Base-by-base conservation (phyloP, 2,797 vertebrate species). In the Etheostoma perlongum region DNA sequence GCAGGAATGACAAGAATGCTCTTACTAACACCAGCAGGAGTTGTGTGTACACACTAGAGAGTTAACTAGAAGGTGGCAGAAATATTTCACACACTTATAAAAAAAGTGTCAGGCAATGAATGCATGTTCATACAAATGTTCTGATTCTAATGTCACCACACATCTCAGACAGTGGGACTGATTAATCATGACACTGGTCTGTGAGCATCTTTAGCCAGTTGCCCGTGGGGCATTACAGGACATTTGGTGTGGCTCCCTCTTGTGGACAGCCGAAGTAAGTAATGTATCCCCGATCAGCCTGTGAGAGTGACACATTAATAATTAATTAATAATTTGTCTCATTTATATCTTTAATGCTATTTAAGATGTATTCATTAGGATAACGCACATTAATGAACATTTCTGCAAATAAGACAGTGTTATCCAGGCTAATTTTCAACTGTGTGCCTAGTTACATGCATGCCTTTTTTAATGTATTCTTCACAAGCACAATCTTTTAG, bases 61-160 rank as follows among this genome's bases (percentile, higher is more conserved):
- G 33, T 16, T 62, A 27, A 47, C 67, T 55, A 25, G 25, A 2
- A 75, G 15, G 51, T 75, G 79, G 36, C 21, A 60, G 16, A 79
- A 77, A 82, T 74, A 63, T 33, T 82, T 82, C 25, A 46, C 53
- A 71, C 42, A 19, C 11, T 30, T 30, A 3, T 30, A 74, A 74
- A 76, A 75, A 66, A 12, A 62, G 46, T 65, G 42, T 59, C 23
- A 19, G 15, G 14, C 54, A 33, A 33, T 27, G 3, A 67, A 64
- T 69, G 13, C 14, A 76, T 71, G 14, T 55, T 57, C 25, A 27
- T 49, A 25, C 14, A 70, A 48, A 66, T 62, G 27, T 53, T 48
- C 33, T n/a, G 25, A 59, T 59, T 62, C 11, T 67, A 40, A 36
- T 58, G 30, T 58, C 42, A 51, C 11, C 16, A 2, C 30, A 68